A percentile compares a stretch with the other conserved stretches of the same genome.
Conservation (phyloP, 2,888 invertebrate species). For the Phalangium opilio region DNA sequence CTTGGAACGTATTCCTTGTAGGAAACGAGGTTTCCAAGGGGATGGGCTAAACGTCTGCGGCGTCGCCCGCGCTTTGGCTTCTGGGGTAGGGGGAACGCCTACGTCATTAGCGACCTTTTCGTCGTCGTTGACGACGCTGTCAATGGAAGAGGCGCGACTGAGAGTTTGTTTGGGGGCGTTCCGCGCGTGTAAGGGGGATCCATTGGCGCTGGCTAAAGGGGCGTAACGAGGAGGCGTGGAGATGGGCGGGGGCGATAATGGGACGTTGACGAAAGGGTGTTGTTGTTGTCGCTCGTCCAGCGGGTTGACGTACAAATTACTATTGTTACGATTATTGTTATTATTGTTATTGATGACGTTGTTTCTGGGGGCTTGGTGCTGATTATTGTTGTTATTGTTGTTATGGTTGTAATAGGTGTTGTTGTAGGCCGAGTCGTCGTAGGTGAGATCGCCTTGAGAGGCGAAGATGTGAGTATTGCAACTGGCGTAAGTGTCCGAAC, state of each 20-base stretch:
- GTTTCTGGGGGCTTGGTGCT: too few relatives aligned
- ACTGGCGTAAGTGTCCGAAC: slow-evolving; percentile 89
- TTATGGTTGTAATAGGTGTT: background rate
- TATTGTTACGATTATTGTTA: background rate
- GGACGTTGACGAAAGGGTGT: too few relatives aligned
- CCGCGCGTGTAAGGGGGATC: background rate
- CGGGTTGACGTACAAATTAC: slow-evolving; percentile 16
- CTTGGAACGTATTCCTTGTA: slow-evolving; percentile 20
- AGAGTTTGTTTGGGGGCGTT: background rate
- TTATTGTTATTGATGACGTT: too few relatives aligned
- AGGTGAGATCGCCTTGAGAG: slow-evolving; percentile 35
- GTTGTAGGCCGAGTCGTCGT: slow-evolving; percentile 8
- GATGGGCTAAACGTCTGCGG: slow-evolving; percentile 5
- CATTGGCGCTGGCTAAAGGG: background rate
- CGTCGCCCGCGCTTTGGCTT: slow-evolving; percentile 8
- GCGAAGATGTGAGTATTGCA: slow-evolving; percentile 90
- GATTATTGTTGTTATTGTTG: too few relatives aligned
- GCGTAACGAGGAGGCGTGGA: background rate
- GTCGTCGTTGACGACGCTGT: background rate
- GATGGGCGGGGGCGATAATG: background rate
- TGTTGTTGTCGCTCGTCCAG: slow-evolving; percentile 12
- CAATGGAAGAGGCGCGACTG: background rate
- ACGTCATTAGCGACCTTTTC: too few relatives aligned
- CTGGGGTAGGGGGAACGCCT: slow-evolving; percentile 12
- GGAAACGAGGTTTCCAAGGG: slow-evolving; percentile 16